A percentile compares a stretch with the other conserved stretches of the same genome.
Conservation (phyloP, 2,113 vertebrate genomes). For the Microtus richardsoni region DNA sequence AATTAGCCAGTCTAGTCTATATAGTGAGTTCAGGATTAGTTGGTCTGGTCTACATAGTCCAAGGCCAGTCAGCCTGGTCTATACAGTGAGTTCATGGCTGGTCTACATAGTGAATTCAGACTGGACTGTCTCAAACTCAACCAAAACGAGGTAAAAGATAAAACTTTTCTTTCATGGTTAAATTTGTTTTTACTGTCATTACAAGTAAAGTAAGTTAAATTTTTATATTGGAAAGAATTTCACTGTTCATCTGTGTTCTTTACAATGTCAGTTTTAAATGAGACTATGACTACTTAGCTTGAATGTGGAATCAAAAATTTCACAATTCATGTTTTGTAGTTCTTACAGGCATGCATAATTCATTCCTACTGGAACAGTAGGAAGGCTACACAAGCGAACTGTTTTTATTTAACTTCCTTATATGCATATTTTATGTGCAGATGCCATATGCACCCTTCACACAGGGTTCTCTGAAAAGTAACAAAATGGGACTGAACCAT, state of each 20-base stretch:
- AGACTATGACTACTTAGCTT: slow-evolving; percentile 27
- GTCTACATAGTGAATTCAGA: not conserved
- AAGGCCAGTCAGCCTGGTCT: not conserved
- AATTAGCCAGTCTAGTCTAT: not conserved
- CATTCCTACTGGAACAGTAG: slow-evolving; percentile 16
- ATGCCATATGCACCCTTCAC: not conserved
- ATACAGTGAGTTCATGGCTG: not conserved
- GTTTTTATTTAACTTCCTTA: slow-evolving; percentile 50
- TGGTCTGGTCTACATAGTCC: not conserved
- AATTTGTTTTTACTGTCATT: slow-evolving; percentile 56
- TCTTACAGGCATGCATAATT: not conserved
- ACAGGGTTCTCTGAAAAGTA: slow-evolving; percentile 29
- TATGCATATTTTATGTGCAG: not conserved
- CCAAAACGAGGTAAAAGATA: not conserved
- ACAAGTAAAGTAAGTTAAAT: slow-evolving; percentile 3
- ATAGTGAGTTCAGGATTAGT: not conserved
- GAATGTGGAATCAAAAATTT: slow-evolving; percentile 27
- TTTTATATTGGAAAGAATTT: slow-evolving; percentile 24
- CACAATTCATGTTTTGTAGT: slow-evolving; percentile 6
- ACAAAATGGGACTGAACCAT: slow-evolving; percentile 3
- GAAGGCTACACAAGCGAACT: slow-evolving; percentile 25
- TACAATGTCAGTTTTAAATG: slow-evolving; percentile 30
- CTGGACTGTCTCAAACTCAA: not conserved
- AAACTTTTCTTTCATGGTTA: not conserved
- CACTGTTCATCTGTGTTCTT: slow-evolving; percentile 5